Evolutionary conservation across 2,888 invertebrate species (phyloP).

Genomic region (Drosophila prostipennis): DNA sequence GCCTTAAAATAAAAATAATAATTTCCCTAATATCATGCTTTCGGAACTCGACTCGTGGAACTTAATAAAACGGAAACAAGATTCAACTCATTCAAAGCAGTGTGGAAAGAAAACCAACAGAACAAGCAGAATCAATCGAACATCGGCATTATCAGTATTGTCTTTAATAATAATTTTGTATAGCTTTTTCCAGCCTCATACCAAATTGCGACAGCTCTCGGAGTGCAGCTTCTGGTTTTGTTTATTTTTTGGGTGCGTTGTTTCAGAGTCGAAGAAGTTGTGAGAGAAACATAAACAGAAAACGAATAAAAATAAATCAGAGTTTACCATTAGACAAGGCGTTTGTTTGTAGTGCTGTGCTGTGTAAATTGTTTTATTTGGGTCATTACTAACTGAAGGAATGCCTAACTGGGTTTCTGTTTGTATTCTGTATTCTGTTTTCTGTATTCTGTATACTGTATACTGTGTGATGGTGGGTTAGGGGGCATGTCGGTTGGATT

Average conservation of each 20-base stretch:
- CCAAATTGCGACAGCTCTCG: conserved; percentile 85
- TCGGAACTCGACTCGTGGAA: conserved; percentile 24
- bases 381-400: conserved; percentile 15
- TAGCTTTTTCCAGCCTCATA: conserved; percentile 76
- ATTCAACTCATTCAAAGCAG: conserved; percentile 31
- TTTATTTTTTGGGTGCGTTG: conserved; percentile 55
- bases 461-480: conserved; percentile 22
- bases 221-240: conserved; percentile 83
- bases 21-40: conserved; percentile 17
- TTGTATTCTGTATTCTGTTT: conserved; percentile 19
- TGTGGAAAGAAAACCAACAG: conserved; percentile 52
- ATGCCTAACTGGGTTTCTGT: conserved; percentile 40
- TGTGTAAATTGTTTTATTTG: conserved; percentile 20
- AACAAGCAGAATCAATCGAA: conserved; percentile 71
- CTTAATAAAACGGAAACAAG: conserved; percentile 4
- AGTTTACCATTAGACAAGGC: conserved; percentile 55
- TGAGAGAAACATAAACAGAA: conserved; percentile 67
- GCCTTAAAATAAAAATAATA: conserved; percentile 1
- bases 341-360: conserved; percentile 35
- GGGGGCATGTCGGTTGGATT: conserved; percentile 3
- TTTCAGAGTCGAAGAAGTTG: conserved; percentile 60
- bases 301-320: conserved; percentile 64
- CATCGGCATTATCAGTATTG: conserved; percentile 65
- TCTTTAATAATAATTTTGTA: conserved; percentile 33
- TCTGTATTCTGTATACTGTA: conserved; percentile 16